A percentile compares a stretch with the other conserved stretches of the same genome.
These are phyloP conservation scores for Papilio elwesi DNA, from an alignment of 2,888 invertebrate genomes.

Conservation along the genomic window DNA sequence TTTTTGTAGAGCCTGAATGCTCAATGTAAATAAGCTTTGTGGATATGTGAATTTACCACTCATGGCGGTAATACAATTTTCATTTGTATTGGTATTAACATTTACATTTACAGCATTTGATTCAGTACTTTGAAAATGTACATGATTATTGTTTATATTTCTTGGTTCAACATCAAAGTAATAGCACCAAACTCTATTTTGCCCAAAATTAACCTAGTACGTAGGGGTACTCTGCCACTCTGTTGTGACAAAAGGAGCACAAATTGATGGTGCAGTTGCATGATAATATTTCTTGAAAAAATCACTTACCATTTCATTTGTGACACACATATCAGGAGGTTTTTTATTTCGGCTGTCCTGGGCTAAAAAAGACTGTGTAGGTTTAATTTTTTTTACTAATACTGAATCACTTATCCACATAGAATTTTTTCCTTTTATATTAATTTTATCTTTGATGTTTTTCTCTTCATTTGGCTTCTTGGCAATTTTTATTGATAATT, in stretches of 20 bases:
- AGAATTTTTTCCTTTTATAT: constrained; percentile 67
- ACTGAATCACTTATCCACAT: constrained; percentile 79
- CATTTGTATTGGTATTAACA: constrained; percentile 18
- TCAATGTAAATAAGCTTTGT: constrained; percentile 50
- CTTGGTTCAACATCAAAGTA: constrained; percentile 64
- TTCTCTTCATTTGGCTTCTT: constrained; percentile 63
- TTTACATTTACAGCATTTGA: constrained; percentile 3
- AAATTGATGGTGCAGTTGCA: constrained; percentile 56
- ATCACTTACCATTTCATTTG: constrained; percentile 71
- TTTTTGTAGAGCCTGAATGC: constrained; percentile 43
- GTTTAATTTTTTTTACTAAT: constrained; percentile 78
- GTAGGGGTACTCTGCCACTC: constrained; percentile 62
- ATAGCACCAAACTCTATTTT: constrained; percentile 58
- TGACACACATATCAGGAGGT: constrained; percentile 74
- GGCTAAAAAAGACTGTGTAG: constrained; percentile 83
- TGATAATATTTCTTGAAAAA: constrained; percentile 71
- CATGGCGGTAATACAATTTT: constrained; percentile 9
- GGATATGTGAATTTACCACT: constrained; percentile 31
- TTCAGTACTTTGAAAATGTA: constrained; percentile 21
- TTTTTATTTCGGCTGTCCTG: constrained; percentile 85
- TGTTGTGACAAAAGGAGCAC: constrained; percentile 63
- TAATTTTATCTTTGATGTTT: constrained; percentile 59
- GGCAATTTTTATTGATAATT: constrained; percentile 78
- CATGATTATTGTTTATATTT: constrained; percentile 40
- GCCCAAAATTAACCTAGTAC: constrained; percentile 38